Conservation (phyloP, 2,113 vertebrate species). For the Myrmecobius fasciatus region DNA sequence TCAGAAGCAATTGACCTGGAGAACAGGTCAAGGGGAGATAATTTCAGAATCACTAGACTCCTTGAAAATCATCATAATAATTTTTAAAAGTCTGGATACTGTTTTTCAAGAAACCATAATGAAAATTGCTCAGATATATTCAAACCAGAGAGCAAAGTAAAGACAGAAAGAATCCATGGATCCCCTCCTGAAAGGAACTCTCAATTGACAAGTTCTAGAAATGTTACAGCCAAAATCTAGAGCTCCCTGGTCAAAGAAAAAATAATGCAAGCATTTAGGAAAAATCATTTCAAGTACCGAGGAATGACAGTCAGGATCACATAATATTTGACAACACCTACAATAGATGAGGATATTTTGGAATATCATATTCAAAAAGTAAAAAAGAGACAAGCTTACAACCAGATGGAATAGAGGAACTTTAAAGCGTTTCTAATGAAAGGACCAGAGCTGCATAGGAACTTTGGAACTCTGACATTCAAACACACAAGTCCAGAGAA, state of each 20-base stretch:
- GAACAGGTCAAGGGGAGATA: neutral
- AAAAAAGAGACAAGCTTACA: neutral
- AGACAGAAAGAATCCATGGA: neutral
- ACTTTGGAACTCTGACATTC: neutral
- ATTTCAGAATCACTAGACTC: neutral
- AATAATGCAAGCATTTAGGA: neutral
- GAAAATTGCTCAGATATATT: neutral
- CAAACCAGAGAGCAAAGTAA: neutral
- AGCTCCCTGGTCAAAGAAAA: neutral
- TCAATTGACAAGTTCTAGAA: neutral
- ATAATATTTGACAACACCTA: neutral
- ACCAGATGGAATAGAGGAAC: neutral
- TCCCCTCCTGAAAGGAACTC: neutral
- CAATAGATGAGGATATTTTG: neutral
- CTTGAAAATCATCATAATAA: neutral
- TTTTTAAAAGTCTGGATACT: neutral
- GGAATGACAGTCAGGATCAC: neutral
- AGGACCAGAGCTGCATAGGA: neutral
- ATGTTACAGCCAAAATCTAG: neutral
- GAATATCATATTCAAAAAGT: neutral
- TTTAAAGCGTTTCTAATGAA: neutral
- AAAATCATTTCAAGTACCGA: neutral
- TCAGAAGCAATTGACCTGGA: neutral
- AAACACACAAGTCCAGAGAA: neutral
- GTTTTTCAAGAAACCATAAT: neutral